Conservation (phyloP, 2,113 vertebrate species). For the Chloropsis cyanopogon region DNA sequence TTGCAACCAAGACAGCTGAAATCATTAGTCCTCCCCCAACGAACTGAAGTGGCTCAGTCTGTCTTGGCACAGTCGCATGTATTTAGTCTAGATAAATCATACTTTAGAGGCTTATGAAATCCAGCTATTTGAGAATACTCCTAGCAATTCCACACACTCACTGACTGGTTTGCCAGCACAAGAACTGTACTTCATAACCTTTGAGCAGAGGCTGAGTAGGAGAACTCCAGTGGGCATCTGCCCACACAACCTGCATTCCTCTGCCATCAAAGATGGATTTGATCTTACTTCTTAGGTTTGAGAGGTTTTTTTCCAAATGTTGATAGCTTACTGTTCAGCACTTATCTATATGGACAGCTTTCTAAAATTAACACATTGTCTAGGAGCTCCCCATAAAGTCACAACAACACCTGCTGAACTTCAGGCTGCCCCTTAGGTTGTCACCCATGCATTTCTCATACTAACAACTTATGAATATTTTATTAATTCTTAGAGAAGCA, state of each 20-base stretch:
- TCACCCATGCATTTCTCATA: not conserved
- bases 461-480: not conserved
- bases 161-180: not conserved
- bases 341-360: not conserved
- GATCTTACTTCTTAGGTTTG: not conserved
- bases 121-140: not conserved
- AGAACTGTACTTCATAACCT: not conserved
- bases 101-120: not conserved
- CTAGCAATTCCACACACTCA: not conserved
- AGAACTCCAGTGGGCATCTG: not conserved
- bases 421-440: not conserved
- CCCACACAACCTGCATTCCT: not conserved
- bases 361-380: not conserved
- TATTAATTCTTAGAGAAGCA: not conserved
- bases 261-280: not conserved
- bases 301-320: not conserved
- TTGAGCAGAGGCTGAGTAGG: not conserved
- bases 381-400: not conserved
- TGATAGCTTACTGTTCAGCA: not conserved
- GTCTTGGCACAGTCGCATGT: not conserved
- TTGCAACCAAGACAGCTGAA: conserved; percentile 12
- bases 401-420: not conserved
- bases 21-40: not conserved
- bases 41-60: not conserved
- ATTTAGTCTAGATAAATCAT: conserved; percentile 14